These are phyloP conservation scores for Zaprionus lachaisei DNA, from an alignment of 1,140 invertebrate species.

Conservation along the genomic window DNA sequence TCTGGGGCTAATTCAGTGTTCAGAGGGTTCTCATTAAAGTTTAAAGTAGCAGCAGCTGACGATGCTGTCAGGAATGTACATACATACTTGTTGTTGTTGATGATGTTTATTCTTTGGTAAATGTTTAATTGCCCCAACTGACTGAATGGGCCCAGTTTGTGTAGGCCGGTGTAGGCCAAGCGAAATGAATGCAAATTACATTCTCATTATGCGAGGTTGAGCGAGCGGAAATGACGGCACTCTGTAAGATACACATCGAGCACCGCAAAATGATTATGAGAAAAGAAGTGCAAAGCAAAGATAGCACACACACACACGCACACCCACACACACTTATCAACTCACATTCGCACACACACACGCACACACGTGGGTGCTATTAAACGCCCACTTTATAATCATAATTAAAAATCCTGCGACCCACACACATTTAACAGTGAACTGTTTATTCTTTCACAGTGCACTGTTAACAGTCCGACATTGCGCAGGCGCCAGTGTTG, in stretches of 20 bases:
- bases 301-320: conserved; percentile 18
- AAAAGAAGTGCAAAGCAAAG: conserved; percentile 41
- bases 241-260: conserved; percentile 12
- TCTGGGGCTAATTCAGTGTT: conserved; percentile 57
- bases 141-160: conserved; percentile 11
- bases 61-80: conserved; percentile 12
- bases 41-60: conserved; percentile 60
- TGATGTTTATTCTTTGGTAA: conserved; percentile 35
- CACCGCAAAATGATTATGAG: conserved; percentile 37
- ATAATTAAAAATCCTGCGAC: conserved; percentile 63
- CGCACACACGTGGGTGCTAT: conserved; percentile 13
- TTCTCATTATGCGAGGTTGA: neutral
- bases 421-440: conserved; percentile 15
- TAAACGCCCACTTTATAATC: conserved; percentile 63
- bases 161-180: neutral
- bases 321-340: neutral
- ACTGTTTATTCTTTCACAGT: conserved; percentile 34
- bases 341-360: conserved; percentile 1
- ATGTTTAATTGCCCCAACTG: conserved; percentile 12
- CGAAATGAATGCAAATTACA: conserved; percentile 20
- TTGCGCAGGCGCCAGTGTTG: conserved; percentile 27
- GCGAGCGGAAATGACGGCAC: conserved; percentile 50
- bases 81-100: conserved; percentile 4
- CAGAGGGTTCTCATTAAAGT: conserved; percentile 72
- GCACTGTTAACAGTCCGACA: neutral